phyloP scores from a whole-genome alignment of 2,113 vertebrate genomes.

The Nymphicus hollandicus region DNA sequence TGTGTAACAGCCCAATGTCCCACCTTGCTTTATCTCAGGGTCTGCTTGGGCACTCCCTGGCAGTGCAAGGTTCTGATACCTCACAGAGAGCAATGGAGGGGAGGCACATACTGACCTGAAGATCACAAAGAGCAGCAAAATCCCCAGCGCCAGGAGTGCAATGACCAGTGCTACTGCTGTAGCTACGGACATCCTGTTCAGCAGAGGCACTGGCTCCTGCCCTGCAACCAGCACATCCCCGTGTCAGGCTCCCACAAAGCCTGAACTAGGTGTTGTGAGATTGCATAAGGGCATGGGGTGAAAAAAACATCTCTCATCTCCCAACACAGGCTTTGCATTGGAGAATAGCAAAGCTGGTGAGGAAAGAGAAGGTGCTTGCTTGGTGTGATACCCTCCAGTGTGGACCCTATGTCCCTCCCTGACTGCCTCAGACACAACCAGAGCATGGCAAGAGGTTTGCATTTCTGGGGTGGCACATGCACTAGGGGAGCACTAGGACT shows the following conservation, averaged over 20 bases:
- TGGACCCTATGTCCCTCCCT: neutral
- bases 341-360: fast-evolving
- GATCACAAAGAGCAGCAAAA: neutral
- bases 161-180: neutral
- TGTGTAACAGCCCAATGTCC: neutral
- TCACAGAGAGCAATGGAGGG: neutral
- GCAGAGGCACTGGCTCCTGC: neutral
- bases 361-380: neutral
- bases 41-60: neutral
- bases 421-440: fast-evolving
- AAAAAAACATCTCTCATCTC: neutral
- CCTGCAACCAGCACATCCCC: neutral
- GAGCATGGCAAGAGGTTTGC: neutral
- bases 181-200: fast-evolving
- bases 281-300: fast-evolving
- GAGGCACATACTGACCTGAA: constrained; percentile 20
- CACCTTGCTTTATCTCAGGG: neutral
- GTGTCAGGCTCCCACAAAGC: neutral
- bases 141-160: neutral
- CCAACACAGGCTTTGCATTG: neutral
- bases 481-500: fast-evolving
- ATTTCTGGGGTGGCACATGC: neutral
- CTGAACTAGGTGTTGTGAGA: fast-evolving
- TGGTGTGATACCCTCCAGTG: fast-evolving
- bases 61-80: neutral